Evolutionary conservation across 2,113 vertebrate genomes (phyloP).

Genomic region (Antigone vipio): DNA sequence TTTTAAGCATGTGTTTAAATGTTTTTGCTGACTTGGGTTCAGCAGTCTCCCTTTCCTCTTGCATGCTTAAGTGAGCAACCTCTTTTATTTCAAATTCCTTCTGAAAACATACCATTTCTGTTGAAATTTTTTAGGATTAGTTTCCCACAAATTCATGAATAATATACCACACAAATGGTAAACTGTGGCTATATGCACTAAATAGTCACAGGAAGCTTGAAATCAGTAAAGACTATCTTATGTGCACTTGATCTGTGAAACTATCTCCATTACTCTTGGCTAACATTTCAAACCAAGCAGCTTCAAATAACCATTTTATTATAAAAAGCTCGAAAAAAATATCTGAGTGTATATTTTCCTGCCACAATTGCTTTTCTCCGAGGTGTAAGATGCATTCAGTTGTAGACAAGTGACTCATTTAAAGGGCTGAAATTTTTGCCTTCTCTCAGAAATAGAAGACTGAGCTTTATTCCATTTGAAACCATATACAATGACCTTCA

Average conservation of each 20-base stretch:
- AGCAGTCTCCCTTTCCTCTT: background rate
- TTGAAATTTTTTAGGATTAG: background rate
- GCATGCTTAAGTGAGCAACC: background rate
- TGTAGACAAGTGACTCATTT: background rate
- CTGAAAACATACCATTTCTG: background rate
- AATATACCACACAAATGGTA: background rate
- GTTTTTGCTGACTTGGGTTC: background rate
- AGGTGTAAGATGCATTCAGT: background rate
- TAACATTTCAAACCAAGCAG: background rate
- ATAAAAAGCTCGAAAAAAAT: background rate
- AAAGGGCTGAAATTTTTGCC: background rate
- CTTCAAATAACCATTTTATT: background rate
- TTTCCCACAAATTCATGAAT: background rate
- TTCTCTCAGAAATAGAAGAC: background rate
- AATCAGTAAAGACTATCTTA: too few relatives aligned
- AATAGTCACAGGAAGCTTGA: too few relatives aligned
- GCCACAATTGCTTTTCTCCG: background rate
- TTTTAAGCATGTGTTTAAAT: background rate
- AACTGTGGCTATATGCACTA: background rate
- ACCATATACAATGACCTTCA: background rate
- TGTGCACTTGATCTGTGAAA: background rate
- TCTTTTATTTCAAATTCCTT: background rate
- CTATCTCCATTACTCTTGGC: background rate
- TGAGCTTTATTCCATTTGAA: background rate
- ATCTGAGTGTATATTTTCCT: background rate